Conservation (phyloP, 2,797 vertebrate genomes). For the Corythornis leucogaster region DNA sequence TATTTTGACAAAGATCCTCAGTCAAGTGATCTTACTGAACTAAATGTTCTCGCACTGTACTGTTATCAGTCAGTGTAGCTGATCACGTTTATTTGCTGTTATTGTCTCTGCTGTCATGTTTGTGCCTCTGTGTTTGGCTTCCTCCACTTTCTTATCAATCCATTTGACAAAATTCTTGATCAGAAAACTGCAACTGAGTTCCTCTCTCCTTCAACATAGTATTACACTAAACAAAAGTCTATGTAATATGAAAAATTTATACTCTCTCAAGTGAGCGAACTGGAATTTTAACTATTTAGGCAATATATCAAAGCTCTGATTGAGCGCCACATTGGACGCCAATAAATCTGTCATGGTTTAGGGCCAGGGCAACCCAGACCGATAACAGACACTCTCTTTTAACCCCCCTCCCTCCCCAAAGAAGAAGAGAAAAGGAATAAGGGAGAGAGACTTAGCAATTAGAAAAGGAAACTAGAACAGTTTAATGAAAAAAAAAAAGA, state of each 20-base stretch:
- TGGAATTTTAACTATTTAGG: no score
- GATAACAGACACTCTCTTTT: not conserved
- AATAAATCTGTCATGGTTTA: not conserved
- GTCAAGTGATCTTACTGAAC: not conserved
- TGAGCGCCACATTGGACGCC: no score
- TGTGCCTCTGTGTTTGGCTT: not conserved
- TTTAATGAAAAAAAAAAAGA: not conserved
- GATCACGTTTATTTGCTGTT: not conserved
- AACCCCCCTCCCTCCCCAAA: not conserved
- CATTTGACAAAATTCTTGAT: not conserved
- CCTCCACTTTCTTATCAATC: not conserved
- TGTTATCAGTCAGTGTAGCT: fast-evolving
- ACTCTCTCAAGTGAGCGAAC: no score
- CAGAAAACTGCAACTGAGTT: not conserved
- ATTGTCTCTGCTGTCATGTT: not conserved
- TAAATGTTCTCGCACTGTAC: not conserved
- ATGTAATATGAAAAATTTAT: no score
- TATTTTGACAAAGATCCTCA: not conserved
- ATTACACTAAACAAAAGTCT: not conserved
- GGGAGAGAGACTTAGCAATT: not conserved
- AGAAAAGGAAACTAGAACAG: not conserved
- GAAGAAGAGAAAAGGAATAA: not conserved
- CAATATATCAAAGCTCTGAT: no score
- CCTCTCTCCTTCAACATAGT: not conserved
- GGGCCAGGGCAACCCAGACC: not conserved